These are phyloP conservation scores for Neoascia interrupta DNA, from an alignment of 2,888 invertebrate genomes.

Conservation along the genomic window DNA sequence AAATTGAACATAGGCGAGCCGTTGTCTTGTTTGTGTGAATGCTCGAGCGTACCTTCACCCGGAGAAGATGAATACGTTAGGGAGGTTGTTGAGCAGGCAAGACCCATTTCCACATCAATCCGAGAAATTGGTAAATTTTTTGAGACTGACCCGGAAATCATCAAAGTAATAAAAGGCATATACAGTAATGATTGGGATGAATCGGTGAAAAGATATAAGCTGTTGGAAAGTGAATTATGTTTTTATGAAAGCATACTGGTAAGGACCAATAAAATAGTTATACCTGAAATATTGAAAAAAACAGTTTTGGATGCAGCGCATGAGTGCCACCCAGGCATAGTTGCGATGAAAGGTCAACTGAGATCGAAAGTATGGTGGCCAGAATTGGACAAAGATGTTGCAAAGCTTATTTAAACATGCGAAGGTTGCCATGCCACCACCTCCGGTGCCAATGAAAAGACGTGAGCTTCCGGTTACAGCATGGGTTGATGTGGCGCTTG, in stretches of 20 bases:
- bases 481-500: conserved; percentile 69
- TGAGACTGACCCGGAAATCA: conserved; percentile 8
- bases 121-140: not conserved
- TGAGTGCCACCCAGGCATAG: conserved; percentile 75
- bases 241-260: conserved; percentile 33
- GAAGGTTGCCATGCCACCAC: conserved; percentile 56
- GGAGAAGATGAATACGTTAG: not conserved
- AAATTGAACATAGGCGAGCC: conserved; percentile 47
- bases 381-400: conserved; percentile 72
- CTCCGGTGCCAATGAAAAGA: conserved; percentile 10
- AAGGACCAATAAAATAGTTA: conserved; percentile 43
- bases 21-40: not conserved
- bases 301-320: conserved; percentile 71
- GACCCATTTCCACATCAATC: not conserved
- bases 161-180: conserved; percentile 1
- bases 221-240: conserved; percentile 40
- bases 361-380: conserved; percentile 77
- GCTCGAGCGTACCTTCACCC: not conserved
- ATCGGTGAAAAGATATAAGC: conserved; percentile 3
- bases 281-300: no score
- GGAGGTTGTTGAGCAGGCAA: conserved; percentile 3
- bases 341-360: conserved; percentile 73
- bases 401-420: conserved; percentile 23
- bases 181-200: conserved; percentile 15
- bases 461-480: conserved; percentile 9